Base-by-base conservation (phyloP, 2,888 invertebrate genomes). In the Xanthia icteritia region DNA sequence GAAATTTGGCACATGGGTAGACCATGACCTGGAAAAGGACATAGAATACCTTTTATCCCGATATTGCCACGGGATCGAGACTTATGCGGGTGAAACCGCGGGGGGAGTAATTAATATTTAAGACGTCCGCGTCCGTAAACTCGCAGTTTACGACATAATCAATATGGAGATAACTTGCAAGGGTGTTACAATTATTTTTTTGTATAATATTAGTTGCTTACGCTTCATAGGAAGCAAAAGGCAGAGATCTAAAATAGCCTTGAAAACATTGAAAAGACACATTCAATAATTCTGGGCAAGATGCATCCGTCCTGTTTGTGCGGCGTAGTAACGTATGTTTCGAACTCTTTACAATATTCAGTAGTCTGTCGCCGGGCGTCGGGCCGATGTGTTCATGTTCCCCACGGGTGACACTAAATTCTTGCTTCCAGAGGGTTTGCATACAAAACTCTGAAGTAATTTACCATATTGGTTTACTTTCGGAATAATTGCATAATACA, bases 341-440 rank as follows among this genome's bases (percentile, higher is more conserved):
- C 31, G 17, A 71, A n/a, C 63, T 69, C 69, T 73, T n/a, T 77
- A 77, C 71, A 81, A 84, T 81, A 83, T 83, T 81, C 81, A 81
- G 67, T 31, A 51, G 67, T 23, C 31, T 64, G 72, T 63, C 60
- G 36, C 48, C 11, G n/a, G 42, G 61, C 63, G 75, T 75, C 67
- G 48, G 20, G 31, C 36, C 81, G 31, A 66, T 70, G 56, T 51
- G 42, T 39, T 51, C 61, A 73, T 36, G 60, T 61, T 63, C 31
- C 23, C 27, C 65, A 36, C n/a, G 51, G 51, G 66, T 67, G 61
- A 74, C 56, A 54, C n/a, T 9, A 51, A 42, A 76, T 56, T 68
- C 63, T 69, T 58, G 58, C n/a, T 45, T 51, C 42, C 42, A 36
- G 23, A 63, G 5, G 20, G 27, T 65, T 68, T 81, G 64, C 63